Evolutionary conservation across 2,797 vertebrate species (phyloP).

Genomic region (Pitangus sulphuratus): DNA sequence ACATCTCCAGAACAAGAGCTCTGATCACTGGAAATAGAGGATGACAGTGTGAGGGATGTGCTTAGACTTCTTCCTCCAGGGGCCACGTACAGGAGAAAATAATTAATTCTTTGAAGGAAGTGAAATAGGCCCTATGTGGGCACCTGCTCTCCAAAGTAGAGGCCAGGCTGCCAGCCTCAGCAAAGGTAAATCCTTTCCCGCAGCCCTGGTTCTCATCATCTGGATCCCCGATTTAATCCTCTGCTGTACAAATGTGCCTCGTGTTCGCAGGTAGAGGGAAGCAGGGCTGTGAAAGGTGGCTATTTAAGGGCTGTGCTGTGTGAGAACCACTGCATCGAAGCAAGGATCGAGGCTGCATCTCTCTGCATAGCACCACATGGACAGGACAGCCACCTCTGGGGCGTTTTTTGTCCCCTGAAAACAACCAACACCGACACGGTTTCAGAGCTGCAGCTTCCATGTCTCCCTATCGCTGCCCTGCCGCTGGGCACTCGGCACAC

Average conservation of each 20-base stretch:
- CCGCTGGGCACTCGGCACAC: accelerated
- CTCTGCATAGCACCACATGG: accelerated
- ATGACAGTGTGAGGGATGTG: background rate
- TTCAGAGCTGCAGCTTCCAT: background rate
- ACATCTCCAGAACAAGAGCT: background rate
- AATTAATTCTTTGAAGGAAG: background rate
- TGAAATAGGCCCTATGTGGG: background rate
- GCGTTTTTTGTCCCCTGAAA: accelerated
- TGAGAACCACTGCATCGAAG: accelerated
- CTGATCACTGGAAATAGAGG: background rate
- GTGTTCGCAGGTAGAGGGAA: background rate
- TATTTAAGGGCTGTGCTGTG: background rate
- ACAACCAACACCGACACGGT: background rate
- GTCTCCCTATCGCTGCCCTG: background rate
- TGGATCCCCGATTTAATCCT: background rate
- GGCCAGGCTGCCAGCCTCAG: background rate
- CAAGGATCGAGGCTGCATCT: background rate
- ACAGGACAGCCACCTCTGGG: background rate
- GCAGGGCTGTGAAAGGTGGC: background rate
- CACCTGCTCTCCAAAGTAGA: background rate
- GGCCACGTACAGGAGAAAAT: background rate
- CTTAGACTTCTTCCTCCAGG: background rate
- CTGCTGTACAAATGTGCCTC: background rate
- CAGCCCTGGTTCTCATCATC: background rate
- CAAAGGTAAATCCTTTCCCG: background rate